Evolutionary conservation across 2,113 vertebrate genomes (phyloP).

Genomic region (Parotia lawesii): DNA sequence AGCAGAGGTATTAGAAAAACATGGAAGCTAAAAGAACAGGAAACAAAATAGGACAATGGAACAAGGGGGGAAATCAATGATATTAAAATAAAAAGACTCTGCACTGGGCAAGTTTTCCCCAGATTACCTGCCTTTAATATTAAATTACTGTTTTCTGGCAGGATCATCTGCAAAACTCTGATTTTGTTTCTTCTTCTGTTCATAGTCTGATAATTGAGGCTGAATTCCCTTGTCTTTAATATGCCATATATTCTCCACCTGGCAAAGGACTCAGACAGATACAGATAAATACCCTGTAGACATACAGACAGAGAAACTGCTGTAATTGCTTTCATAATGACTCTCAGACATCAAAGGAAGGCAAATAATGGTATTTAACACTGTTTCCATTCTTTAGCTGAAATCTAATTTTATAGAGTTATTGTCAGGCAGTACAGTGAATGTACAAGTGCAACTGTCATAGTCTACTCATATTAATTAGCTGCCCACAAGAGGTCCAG

Average conservation of each 20-base stretch:
- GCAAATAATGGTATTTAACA: conserved; percentile 88
- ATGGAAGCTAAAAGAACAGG: not conserved
- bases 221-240: conserved; percentile 79
- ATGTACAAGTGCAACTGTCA: conserved; percentile 79
- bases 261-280: conserved; percentile 78
- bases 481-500: conserved; percentile 79
- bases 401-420: conserved; percentile 84
- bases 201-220: conserved; percentile 72
- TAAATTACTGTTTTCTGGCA: conserved; percentile 69
- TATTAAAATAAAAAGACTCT: conserved; percentile 50
- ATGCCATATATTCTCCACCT: conserved; percentile 79
- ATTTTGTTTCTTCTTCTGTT: conserved; percentile 71
- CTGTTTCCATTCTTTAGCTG: conserved; percentile 83
- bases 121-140: conserved; percentile 57
- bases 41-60: conserved; percentile 25
- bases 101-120: conserved; percentile 40
- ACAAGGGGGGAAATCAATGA: not conserved
- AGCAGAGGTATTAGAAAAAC: not conserved
- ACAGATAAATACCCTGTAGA: conserved; percentile 82
- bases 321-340: conserved; percentile 87
- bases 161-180: conserved; percentile 68
- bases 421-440: conserved; percentile 76
- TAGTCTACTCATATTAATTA: conserved; percentile 82
- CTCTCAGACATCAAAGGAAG: conserved; percentile 82
- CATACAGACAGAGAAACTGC: conserved; percentile 80